Conservation (phyloP, 2,888 invertebrate genomes). For the Synanthedon andrenaeformis region DNA sequence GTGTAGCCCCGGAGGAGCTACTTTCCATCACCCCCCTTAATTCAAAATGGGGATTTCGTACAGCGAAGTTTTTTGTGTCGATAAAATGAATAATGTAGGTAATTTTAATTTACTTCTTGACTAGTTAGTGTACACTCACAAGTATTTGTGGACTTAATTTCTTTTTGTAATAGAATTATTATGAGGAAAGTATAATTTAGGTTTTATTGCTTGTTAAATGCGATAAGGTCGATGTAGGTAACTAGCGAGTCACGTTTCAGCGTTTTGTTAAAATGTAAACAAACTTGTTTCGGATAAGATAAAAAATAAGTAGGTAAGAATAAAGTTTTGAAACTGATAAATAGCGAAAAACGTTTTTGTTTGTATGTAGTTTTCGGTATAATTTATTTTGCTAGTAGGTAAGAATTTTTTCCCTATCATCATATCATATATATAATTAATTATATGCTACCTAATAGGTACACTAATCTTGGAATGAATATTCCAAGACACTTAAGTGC, state of each 20-base stretch:
- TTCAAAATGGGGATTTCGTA: slow-evolving; percentile 29
- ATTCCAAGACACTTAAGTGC: no score
- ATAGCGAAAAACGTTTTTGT: slow-evolving; percentile 9
- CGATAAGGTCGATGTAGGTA: slow-evolving; percentile 57
- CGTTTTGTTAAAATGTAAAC: slow-evolving; percentile 66
- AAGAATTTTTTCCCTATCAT: no score
- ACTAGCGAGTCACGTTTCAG: slow-evolving; percentile 54
- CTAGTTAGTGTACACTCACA: no score
- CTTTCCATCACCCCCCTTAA: slow-evolving; percentile 38
- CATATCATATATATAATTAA: no score
- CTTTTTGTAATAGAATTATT: no score
- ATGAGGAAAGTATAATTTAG: slow-evolving; percentile 18
- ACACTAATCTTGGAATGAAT: no score
- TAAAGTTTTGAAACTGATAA: slow-evolving; percentile 34
- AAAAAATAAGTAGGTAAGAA: slow-evolving; percentile 39
- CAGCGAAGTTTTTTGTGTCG: neutral
- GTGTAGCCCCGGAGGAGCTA: slow-evolving; percentile 14
- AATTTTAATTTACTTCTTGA: no score
- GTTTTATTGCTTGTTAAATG: slow-evolving; percentile 58
- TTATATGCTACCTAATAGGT: no score
- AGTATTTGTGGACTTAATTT: no score
- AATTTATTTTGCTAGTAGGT: neutral
- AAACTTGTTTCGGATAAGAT: slow-evolving; percentile 68
- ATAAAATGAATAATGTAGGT: neutral
- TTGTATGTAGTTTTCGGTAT: neutral